Evolutionary conservation across 2,797 vertebrate genomes (phyloP).

Genomic region (Amblyopsis hoosieri): DNA sequence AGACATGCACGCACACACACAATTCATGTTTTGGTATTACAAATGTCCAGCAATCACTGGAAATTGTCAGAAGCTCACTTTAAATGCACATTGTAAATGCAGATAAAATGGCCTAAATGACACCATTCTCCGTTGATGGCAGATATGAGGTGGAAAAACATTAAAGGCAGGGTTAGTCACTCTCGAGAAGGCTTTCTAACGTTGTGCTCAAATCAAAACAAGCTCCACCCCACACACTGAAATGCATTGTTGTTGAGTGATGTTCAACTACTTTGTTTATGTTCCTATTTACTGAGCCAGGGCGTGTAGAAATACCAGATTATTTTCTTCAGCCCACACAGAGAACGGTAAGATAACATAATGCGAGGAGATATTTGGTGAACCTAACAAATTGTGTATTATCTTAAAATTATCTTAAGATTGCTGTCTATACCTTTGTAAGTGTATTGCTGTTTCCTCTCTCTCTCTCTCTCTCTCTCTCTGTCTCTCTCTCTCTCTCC

Average conservation of each 20-base stretch:
- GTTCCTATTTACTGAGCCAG: no score
- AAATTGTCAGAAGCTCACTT: not conserved
- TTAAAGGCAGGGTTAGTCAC: not conserved
- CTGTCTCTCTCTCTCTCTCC: conserved; percentile 15
- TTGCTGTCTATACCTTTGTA: not conserved
- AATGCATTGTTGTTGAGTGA: no score
- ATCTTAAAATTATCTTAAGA: no score
- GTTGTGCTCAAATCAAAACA: no score
- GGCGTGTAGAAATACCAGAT: no score
- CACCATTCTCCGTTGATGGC: not conserved
- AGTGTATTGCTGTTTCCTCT: conserved; percentile 12
- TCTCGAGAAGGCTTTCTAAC: no score
- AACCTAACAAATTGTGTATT: no score
- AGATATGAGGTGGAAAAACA: not conserved
- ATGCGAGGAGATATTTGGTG: no score
- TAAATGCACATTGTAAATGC: not conserved
- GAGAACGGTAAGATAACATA: no score
- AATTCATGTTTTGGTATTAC: not conserved
- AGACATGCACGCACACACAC: not conserved
- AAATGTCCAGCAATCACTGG: not conserved
- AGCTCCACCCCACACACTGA: no score
- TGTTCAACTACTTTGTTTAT: no score
- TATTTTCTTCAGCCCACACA: no score
- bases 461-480: conserved; percentile 10
- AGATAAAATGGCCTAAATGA: conserved; percentile 2